Conservation (phyloP, 2,797 vertebrate species). For the Spinus pinus region DNA sequence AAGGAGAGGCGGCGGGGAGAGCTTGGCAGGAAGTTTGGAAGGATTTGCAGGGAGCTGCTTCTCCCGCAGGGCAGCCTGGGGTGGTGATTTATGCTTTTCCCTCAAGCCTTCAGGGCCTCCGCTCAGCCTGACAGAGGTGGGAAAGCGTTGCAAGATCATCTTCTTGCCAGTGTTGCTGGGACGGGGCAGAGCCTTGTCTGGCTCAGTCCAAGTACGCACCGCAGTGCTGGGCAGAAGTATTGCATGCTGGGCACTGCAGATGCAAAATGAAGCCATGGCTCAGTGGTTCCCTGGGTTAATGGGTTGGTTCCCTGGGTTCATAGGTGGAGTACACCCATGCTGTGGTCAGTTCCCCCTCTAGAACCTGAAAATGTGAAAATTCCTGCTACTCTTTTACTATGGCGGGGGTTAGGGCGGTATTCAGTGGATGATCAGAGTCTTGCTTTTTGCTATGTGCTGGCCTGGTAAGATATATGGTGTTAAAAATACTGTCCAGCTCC, state of each 20-base stretch:
- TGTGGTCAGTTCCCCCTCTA: neutral
- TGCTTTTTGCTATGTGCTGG: neutral
- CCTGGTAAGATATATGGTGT: neutral
- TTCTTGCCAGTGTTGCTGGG: neutral
- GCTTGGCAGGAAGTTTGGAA: neutral
- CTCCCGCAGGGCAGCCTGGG: neutral
- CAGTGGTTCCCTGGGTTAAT: too few relatives aligned
- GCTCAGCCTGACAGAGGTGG: neutral
- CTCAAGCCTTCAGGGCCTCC: neutral
- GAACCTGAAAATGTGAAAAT: neutral
- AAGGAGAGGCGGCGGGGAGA: neutral
- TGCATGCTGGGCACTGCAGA: rapidly evolving
- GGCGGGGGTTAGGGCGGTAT: rapidly evolving
- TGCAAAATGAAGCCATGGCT: rapidly evolving
- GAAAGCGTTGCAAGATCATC: neutral
- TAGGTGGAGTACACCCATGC: neutral
- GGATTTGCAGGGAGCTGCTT: neutral
- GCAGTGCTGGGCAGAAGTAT: neutral
- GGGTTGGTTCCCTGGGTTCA: rapidly evolving
- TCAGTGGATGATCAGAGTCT: neutral
- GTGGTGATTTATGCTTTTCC: neutral
- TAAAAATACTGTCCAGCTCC: neutral
- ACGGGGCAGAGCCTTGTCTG: neutral
- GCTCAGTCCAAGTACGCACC: rapidly evolving
- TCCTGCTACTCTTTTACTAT: neutral